Evolutionary conservation across 2,797 vertebrate species (phyloP).

Genomic region (Coranthus polyacanthus): DNA sequence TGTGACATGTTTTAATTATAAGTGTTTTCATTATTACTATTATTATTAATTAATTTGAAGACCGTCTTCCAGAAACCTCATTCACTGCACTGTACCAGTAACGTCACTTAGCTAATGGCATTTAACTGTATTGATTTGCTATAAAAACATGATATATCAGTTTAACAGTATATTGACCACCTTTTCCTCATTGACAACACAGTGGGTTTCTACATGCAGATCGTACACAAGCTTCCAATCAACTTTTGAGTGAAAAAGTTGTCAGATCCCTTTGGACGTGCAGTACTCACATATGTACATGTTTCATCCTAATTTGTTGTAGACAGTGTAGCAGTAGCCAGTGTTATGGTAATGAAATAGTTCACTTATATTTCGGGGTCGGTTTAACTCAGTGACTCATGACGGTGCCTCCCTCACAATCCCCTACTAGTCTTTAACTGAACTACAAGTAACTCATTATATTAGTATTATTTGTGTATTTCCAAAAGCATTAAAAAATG

Average conservation of each 20-base stretch:
- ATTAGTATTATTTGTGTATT: no score
- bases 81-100: slow-evolving; percentile 5
- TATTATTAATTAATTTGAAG: slow-evolving; percentile 22
- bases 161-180: slow-evolving; percentile 50
- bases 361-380: background rate
- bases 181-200: slow-evolving; percentile 30
- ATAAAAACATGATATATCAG: slow-evolving; percentile 52
- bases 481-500: background rate
- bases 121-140: slow-evolving; percentile 63
- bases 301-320: no score
- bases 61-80: slow-evolving; percentile 40
- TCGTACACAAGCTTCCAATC: background rate
- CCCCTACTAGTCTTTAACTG: no score
- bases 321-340: no score
- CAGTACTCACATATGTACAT: no score
- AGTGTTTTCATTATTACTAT: slow-evolving; percentile 25
- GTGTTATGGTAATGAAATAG: background rate
- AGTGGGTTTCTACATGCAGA: slow-evolving; percentile 1
- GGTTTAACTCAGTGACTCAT: slow-evolving; percentile 22
- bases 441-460: no score
- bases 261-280: background rate
- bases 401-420: slow-evolving; percentile 19
- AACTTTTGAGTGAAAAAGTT: background rate
- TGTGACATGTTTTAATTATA: no score
- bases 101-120: slow-evolving; percentile 60